Percentiles rank a stretch among this genome's conserved stretches.
Conservation (phyloP, 2,888 invertebrate genomes). For the Acanthoscelides obtectus region DNA sequence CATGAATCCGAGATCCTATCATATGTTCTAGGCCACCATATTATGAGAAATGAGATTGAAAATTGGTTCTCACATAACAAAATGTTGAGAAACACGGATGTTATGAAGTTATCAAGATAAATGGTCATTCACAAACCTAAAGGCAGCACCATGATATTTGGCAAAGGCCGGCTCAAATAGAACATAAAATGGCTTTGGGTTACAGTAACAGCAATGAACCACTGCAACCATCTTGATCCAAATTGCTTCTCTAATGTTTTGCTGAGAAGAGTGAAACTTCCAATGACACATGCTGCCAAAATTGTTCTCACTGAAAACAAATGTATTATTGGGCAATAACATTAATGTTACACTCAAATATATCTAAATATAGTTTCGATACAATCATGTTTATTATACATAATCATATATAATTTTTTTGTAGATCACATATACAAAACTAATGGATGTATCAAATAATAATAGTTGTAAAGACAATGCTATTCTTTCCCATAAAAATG, state of each 20-base stretch:
- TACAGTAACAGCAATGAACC: conserved; percentile 79
- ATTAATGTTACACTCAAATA: background rate
- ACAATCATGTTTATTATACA: background rate
- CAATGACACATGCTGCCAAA: conserved; percentile 71
- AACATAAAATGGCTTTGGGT: conserved; percentile 98
- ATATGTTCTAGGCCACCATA: no score
- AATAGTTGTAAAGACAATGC: no score
- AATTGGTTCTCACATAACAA: no score
- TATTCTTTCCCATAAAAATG: no score
- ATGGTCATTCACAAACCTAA: conserved; percentile 83
- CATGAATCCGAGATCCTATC: no score
- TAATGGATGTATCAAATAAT: no score
- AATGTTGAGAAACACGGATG: no score
- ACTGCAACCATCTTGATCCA: conserved; percentile 72
- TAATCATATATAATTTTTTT: background rate
- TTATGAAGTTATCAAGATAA: no score
- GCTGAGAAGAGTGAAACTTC: conserved; percentile 68
- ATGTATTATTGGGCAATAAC: conserved; percentile 4
- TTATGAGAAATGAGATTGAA: no score
- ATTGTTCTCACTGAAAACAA: conserved; percentile 71
- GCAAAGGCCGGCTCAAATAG: conserved; percentile 89
- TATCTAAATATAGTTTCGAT: background rate
- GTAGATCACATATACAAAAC: background rate
- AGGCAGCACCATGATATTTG: conserved; percentile 90
- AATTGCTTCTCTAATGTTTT: conserved; percentile 71